Conservation (phyloP, 1,140 invertebrate genomes). For the Lethrus apterus region DNA sequence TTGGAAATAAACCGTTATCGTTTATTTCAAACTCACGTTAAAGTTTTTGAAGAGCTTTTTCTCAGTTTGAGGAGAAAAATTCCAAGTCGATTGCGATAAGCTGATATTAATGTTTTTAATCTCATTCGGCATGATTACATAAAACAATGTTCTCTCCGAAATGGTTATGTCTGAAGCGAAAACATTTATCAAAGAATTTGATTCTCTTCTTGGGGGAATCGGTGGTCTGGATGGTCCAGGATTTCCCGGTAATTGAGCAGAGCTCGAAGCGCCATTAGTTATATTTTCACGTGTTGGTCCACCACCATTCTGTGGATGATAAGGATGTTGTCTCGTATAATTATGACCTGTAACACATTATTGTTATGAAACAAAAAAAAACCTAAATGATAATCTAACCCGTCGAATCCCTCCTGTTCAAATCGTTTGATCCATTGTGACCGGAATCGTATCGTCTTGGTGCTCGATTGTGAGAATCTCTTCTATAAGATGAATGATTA, state of each 20-base stretch:
- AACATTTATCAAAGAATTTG: background rate
- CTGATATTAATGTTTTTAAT: conserved; percentile 29
- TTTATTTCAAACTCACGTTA: conserved; percentile 34
- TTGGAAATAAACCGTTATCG: background rate
- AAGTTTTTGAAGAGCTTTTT: conserved; percentile 43
- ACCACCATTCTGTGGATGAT: background rate
- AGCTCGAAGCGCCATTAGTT: background rate
- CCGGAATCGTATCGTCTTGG: background rate
- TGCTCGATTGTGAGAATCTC: background rate
- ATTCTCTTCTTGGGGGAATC: background rate
- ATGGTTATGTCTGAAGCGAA: conserved; percentile 1
- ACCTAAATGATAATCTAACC: no score
- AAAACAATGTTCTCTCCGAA: conserved; percentile 18
- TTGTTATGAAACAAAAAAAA: no score
- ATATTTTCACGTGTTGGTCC: background rate
- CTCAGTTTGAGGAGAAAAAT: conserved; percentile 42
- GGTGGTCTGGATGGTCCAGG: no score
- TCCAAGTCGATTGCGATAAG: conserved; percentile 40
- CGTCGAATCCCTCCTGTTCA: no score
- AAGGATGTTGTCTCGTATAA: no score
- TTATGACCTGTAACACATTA: no score
- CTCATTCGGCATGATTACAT: conserved; percentile 10
- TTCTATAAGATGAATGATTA: background rate
- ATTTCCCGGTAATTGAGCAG: no score
- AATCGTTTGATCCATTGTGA: background rate